phyloP scores from a whole-genome alignment of 2,113 vertebrate species.

The Caloenas nicobarica region DNA sequence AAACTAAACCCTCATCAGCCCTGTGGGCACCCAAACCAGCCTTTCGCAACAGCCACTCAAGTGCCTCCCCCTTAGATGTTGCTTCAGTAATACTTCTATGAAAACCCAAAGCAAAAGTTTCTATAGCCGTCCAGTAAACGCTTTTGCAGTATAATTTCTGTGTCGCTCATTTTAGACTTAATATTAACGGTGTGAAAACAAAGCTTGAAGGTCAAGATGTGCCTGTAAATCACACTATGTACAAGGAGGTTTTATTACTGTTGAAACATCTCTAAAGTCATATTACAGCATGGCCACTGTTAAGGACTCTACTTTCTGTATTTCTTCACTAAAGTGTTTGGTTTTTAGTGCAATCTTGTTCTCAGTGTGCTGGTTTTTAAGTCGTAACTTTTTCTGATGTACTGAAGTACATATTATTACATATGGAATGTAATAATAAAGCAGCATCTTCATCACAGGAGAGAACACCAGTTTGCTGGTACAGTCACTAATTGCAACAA shows the following conservation, averaged over 20 bases:
- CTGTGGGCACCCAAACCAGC: background rate
- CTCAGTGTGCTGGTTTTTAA: background rate
- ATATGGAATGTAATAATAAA: background rate
- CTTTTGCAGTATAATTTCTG: background rate
- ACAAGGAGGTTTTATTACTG: background rate
- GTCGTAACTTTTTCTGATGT: background rate
- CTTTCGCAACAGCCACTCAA: background rate
- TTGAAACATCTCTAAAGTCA: background rate
- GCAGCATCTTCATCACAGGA: background rate
- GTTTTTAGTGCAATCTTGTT: background rate
- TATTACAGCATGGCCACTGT: rapidly evolving
- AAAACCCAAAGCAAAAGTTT: background rate
- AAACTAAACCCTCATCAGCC: background rate
- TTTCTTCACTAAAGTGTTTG: background rate
- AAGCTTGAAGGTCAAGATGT: background rate
- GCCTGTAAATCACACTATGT: background rate
- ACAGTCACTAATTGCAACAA: background rate
- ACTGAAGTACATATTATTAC: background rate
- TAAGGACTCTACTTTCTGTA: background rate
- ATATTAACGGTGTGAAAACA: background rate
- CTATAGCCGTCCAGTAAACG: background rate
- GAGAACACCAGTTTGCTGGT: background rate
- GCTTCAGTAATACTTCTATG: background rate
- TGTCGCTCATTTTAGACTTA: background rate
- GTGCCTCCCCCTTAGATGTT: background rate